Evolutionary conservation across 2,113 vertebrate genomes (phyloP).

Genomic region (Oreochromis aureus): DNA sequence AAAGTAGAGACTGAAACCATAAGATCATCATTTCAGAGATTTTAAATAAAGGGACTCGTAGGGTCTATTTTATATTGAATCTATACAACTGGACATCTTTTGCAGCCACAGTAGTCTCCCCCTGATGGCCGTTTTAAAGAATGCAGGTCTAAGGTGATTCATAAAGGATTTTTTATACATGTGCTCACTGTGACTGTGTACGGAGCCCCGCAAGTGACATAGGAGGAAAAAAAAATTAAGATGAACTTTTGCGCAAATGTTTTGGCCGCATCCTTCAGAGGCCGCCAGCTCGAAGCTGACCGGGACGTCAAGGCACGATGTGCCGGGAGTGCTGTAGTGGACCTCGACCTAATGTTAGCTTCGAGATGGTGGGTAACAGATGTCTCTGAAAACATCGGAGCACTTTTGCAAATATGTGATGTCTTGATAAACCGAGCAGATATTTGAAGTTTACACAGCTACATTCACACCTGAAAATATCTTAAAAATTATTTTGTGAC

Average conservation of each 20-base stretch:
- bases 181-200: neutral
- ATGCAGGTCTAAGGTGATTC: neutral
- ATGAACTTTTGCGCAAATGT: neutral
- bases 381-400: rapidly evolving
- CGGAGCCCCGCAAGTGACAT: rapidly evolving
- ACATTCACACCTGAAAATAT: neutral
- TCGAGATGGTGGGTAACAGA: neutral
- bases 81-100: neutral
- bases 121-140: neutral
- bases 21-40: neutral
- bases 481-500: rapidly evolving
- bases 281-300: too few relatives aligned
- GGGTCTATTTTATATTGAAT: neutral
- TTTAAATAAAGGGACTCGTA: neutral
- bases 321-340: neutral
- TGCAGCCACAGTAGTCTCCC: neutral
- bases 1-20: too few relatives aligned
- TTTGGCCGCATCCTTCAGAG: neutral
- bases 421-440: neutral
- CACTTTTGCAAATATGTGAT: neutral
- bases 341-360: neutral
- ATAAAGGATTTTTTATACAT: neutral
- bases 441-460: neutral
- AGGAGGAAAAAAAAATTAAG: neutral
- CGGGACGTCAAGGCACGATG: rapidly evolving